These are phyloP conservation scores for Coptotermes formosanus DNA, from an alignment of 1,140 invertebrate species.

Conservation along the genomic window DNA sequence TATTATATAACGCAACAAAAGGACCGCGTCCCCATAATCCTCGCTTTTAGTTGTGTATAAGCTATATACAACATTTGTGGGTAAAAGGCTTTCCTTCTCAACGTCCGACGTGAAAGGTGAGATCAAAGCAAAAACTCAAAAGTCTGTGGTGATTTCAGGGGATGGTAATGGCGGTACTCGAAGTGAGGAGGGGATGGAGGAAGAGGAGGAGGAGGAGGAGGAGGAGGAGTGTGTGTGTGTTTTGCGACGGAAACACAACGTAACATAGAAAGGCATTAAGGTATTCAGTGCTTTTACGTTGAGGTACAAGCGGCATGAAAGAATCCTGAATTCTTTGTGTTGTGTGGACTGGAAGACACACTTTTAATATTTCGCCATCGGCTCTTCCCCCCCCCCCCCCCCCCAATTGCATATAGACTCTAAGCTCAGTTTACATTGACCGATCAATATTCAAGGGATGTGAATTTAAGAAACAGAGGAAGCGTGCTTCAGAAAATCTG, in stretches of 20 bases:
- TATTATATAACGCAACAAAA: neutral
- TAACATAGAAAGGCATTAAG: neutral
- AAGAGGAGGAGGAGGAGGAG: too few species aligned
- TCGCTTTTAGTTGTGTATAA: neutral
- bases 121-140: neutral
- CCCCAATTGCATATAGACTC: neutral
- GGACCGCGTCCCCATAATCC: neutral
- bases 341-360: neutral
- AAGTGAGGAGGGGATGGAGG: too few species aligned
- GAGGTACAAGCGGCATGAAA: too few species aligned
- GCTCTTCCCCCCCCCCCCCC: too few species aligned
- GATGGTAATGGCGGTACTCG: too few species aligned
- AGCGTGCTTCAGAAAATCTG: neutral
- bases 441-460: neutral
- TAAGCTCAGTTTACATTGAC: neutral
- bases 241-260: neutral
- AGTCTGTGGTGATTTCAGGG: neutral
- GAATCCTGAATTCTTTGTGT: neutral
- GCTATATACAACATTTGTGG: neutral
- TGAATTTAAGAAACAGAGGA: neutral
- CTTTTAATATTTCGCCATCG: neutral
- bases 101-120: neutral
- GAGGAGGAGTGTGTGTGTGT: too few species aligned
- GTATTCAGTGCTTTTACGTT: slow-evolving; percentile 7
- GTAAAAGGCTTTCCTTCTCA: neutral